Conservation (phyloP, 2,797 vertebrate genomes). For the Eremophila alpestris region DNA sequence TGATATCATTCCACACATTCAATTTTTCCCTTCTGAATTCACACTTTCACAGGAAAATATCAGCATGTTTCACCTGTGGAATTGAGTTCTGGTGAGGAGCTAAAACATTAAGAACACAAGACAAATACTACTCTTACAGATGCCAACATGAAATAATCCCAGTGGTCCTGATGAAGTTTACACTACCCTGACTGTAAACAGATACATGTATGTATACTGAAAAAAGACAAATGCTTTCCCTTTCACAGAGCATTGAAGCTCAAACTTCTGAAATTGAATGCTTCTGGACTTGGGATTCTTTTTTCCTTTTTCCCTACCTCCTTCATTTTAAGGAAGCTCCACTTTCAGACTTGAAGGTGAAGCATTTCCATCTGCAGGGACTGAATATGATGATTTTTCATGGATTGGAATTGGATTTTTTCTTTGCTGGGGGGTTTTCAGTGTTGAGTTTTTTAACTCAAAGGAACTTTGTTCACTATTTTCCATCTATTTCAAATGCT, state of each 20-base stretch:
- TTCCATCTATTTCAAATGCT: background rate
- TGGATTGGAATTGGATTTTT: background rate
- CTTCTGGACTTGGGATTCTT: background rate
- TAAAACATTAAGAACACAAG: background rate
- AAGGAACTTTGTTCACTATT: background rate
- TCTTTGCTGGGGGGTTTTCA: background rate
- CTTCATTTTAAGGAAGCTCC: background rate
- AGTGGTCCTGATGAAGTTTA: background rate
- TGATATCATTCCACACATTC: accelerated
- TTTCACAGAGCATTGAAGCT: background rate
- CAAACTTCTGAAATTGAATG: background rate
- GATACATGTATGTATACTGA: background rate
- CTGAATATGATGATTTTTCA: background rate
- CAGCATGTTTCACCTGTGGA: background rate
- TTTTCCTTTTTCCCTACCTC: background rate
- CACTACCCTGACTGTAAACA: background rate
- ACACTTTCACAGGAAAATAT: background rate
- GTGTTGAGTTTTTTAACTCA: background rate
- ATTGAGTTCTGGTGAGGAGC: background rate
- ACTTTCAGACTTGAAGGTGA: background rate
- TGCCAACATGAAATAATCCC: background rate
- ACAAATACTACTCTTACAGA: background rate
- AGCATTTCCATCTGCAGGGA: background rate
- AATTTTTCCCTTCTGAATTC: background rate
- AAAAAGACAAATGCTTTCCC: background rate